phyloP scores from a whole-genome alignment of 2,888 invertebrate species.

The Uloborus plumipes region DNA sequence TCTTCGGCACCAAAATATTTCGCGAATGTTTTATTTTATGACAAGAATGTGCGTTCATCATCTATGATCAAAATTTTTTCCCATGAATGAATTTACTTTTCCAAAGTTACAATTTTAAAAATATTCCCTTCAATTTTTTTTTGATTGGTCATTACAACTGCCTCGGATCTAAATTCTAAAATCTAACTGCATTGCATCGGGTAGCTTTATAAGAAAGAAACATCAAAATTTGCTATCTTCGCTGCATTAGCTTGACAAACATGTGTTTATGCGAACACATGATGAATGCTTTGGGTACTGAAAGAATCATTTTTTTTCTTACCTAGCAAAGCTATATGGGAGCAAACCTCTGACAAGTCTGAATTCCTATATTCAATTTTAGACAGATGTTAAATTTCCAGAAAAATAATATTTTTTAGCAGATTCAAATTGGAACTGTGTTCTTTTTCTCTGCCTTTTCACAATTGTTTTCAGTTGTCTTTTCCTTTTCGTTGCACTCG shows the following conservation, averaged over 20 bases:
- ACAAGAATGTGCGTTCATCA: constrained; percentile 38
- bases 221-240: neutral
- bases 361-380: neutral
- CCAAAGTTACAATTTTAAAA: constrained; percentile 12
- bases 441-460: neutral
- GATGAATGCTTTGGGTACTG: neutral
- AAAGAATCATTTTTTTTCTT: neutral
- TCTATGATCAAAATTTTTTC: constrained; percentile 19
- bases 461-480: neutral
- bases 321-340: neutral
- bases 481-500: neutral
- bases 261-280: constrained; percentile 2
- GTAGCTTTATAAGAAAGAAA: neutral
- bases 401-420: neutral
- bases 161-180: neutral
- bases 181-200: neutral
- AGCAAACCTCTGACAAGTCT: neutral
- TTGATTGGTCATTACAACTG: no score
- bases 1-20: constrained; percentile 27
- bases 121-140: no score
- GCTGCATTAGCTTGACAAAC: neutral
- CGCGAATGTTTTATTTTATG: constrained; percentile 32
- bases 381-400: neutral
- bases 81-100: neutral
- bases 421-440: neutral